These are phyloP conservation scores for Glyphotaelius pellucidus DNA, from an alignment of 2,888 invertebrate genomes.

Conservation along the genomic window DNA sequence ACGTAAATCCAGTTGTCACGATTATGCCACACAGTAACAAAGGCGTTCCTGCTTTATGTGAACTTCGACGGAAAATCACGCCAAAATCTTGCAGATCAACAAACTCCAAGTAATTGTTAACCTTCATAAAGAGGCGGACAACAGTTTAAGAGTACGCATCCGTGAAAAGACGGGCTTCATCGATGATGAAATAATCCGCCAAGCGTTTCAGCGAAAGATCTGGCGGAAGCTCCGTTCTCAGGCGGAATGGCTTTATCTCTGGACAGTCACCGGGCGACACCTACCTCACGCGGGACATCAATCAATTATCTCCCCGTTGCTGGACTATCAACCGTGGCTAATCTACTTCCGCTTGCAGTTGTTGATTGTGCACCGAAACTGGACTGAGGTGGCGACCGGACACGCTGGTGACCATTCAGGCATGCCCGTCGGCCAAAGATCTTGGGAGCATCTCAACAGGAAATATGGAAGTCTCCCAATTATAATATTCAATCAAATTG, in stretches of 20 bases:
- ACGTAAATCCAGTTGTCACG: background rate
- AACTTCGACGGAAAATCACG: background rate
- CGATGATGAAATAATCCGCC: background rate
- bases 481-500: background rate
- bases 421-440: background rate
- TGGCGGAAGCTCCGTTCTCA: background rate
- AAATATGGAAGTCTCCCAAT: background rate
- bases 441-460: background rate
- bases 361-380: conserved; percentile 1
- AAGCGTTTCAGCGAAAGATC: background rate
- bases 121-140: background rate
- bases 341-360: conserved; percentile 23
- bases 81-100: background rate
- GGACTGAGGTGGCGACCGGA: background rate
- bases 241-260: background rate
- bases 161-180: background rate
- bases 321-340: background rate
- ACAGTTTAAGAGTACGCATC: background rate
- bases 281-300: background rate
- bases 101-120: background rate
- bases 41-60: background rate
- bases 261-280: background rate
- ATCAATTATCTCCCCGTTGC: background rate
- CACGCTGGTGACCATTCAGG: background rate
- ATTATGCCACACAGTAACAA: background rate